Evolutionary conservation across 2,797 vertebrate genomes (phyloP).

Genomic region (Tapirus indicus): DNA sequence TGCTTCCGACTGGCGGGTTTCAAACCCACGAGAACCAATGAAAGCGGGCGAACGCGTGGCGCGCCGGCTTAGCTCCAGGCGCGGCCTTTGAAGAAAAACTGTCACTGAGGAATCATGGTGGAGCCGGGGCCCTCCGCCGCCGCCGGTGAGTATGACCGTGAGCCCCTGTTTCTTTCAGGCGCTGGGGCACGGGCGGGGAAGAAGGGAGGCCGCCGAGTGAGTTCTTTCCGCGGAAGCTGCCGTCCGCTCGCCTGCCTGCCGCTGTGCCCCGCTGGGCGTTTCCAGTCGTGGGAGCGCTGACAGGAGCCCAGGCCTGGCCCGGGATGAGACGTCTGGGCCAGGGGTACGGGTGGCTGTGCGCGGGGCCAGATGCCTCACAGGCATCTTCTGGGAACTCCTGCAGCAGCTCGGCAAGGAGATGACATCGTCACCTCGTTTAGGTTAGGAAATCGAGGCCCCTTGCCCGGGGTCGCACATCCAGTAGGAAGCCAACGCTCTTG

Average conservation of each 20-base stretch:
- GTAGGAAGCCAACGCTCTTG: background rate
- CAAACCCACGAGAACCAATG: conserved; percentile 68
- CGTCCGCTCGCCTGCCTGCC: background rate
- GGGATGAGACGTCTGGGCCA: background rate
- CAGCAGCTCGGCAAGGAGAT: background rate
- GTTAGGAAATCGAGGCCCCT: background rate
- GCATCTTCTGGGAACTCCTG: background rate
- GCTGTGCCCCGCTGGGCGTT: background rate
- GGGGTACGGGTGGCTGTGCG: background rate
- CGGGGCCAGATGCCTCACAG: background rate
- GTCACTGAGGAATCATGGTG: conserved; percentile 39
- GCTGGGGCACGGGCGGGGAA: background rate
- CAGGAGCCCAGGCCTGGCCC: background rate
- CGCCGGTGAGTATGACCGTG: conserved; percentile 64
- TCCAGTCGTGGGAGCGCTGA: background rate
- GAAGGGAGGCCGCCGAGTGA: background rate
- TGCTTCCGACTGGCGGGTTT: conserved; percentile 70
- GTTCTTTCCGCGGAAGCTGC: background rate
- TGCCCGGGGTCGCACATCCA: background rate
- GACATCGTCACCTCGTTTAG: background rate
- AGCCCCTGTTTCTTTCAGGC: background rate
- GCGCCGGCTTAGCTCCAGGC: fast-evolving
- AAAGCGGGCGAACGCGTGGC: background rate
- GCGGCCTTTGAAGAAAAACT: conserved; percentile 72
- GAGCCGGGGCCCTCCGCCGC: background rate